A percentile compares a stretch with the other conserved stretches of the same genome.
Conservation (phyloP, 2,113 vertebrate species). For the Pipa parva region DNA sequence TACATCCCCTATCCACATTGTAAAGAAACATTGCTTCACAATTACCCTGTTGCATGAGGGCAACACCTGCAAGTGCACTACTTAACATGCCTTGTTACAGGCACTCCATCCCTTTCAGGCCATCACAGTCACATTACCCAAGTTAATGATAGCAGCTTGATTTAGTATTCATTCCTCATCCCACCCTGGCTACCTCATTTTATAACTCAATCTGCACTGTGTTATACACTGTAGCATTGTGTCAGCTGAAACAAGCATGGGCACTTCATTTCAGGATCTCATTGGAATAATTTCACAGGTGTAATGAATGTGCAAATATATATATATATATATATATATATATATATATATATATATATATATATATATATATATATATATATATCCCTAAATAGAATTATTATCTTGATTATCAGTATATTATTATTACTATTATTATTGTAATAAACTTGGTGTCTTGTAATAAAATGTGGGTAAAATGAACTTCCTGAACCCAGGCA, state of each 20-base stretch:
- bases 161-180: no score
- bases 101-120: neutral
- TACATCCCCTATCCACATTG: neutral
- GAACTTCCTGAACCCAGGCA: neutral
- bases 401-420: no score
- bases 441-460: no score
- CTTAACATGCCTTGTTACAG: neutral
- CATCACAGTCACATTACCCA: no score
- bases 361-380: no score
- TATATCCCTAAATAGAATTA: no score
- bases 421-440: no score
- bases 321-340: neutral
- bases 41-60: conserved; percentile 6
- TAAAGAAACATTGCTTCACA: neutral
- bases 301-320: no score
- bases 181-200: neutral
- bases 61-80: conserved; percentile 28
- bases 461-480: neutral
- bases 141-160: no score
- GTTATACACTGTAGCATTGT: neutral
- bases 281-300: neutral
- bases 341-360: conserved; percentile 6
- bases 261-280: no score
- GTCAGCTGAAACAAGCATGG: neutral
- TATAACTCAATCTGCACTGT: neutral